A percentile compares a stretch with the other conserved stretches of the same genome.
These are phyloP conservation scores for Neocrepidodera transversa DNA, from an alignment of 2,888 invertebrate species.

Conservation along the genomic window DNA sequence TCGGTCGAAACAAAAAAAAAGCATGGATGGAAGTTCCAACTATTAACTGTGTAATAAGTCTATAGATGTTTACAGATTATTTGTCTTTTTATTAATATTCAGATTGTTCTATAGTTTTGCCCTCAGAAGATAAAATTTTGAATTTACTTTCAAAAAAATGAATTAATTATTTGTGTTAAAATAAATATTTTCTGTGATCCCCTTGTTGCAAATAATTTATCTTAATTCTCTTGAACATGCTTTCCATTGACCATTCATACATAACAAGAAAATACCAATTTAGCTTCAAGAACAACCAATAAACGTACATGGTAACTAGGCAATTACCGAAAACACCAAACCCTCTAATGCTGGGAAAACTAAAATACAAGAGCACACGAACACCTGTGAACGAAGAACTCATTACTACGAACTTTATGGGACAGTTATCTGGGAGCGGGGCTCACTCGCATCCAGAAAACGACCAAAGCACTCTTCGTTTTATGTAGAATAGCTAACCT, in stretches of 20 bases:
- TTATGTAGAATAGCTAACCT: conserved; percentile 44
- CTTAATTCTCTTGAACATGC: neutral
- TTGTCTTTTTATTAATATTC: too few relatives aligned
- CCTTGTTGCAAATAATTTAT: conserved; percentile 1
- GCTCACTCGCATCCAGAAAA: conserved; percentile 41
- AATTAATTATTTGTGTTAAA: too few relatives aligned
- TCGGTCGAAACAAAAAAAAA: too few relatives aligned
- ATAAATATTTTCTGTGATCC: neutral
- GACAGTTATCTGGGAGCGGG: conserved; percentile 49
- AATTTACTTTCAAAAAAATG: too few relatives aligned
- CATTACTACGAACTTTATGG: conserved; percentile 51
- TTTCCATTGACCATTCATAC: conserved; percentile 1
- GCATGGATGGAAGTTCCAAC: too few relatives aligned
- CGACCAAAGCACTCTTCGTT: conserved; percentile 43
- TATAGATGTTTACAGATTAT: too few relatives aligned
- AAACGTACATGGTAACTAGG: conserved; percentile 31
- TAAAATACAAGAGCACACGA: conserved; percentile 49
- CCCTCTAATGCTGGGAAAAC: conserved; percentile 42
- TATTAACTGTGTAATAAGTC: too few relatives aligned
- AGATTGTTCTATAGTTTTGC: too few relatives aligned
- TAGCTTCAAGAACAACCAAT: conserved; percentile 30
- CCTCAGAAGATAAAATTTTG: too few relatives aligned
- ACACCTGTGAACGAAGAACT: conserved; percentile 53
- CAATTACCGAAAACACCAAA: conserved; percentile 46
- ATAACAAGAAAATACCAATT: conserved; percentile 26